A percentile compares a stretch with the other conserved stretches of the same genome.
These are phyloP conservation scores for Macrotrachela quadricornifera DNA, from an alignment of 1,140 invertebrate species.

Conservation along the genomic window DNA sequence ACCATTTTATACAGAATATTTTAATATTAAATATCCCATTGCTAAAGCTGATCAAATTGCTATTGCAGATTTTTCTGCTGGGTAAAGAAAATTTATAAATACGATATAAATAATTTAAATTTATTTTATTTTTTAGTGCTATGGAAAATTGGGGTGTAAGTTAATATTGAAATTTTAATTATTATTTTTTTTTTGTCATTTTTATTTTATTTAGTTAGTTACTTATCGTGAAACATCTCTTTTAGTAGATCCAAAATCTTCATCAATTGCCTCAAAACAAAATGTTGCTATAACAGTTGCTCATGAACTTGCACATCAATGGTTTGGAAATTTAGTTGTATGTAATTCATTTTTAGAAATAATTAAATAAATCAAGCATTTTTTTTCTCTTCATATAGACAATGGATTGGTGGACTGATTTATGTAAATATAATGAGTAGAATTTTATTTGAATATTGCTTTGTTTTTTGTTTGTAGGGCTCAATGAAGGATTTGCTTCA, in stretches of 20 bases:
- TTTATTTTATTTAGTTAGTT: conserved; percentile 17
- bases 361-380: not conserved
- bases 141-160: conserved; percentile 23
- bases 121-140: conserved; percentile 73
- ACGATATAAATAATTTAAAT: conserved; percentile 82
- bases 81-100: conserved; percentile 49
- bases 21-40: conserved; percentile 75
- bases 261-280: conserved; percentile 56
- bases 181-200: too few species aligned
- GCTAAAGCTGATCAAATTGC: conserved; percentile 87
- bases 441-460: too few species aligned
- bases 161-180: too few species aligned
- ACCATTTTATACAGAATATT: conserved; percentile 79
- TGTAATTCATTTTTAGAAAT: conserved; percentile 55
- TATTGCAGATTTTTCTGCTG: conserved; percentile 52
- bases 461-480: conserved; percentile 10
- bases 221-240: conserved; percentile 22
- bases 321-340: conserved; percentile 31
- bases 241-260: conserved; percentile 13
- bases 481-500: conserved; percentile 31
- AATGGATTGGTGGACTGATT: conserved; percentile 31
- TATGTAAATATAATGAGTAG: conserved; percentile 10
- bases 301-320: conserved; percentile 57
- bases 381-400: not conserved
- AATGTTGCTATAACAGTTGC: conserved; percentile 61